Conservation (phyloP, 2,888 invertebrate species). For the Allygus modestus region DNA sequence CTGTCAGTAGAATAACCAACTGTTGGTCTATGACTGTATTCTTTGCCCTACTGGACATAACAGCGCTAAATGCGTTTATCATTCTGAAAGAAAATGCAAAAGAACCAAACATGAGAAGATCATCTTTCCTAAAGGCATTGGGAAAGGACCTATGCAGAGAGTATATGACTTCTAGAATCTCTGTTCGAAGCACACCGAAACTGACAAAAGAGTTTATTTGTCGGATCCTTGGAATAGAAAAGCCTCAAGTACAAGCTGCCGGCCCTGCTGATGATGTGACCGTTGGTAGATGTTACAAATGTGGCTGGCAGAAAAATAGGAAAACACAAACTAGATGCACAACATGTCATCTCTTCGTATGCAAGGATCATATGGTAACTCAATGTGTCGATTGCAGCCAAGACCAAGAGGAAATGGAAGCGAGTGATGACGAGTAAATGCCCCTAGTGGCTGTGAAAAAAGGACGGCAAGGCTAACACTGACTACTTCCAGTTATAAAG, state of each 20-base stretch:
- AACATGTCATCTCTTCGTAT: slow-evolving; percentile 8
- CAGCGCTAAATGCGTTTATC: slow-evolving; percentile 17
- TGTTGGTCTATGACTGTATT: slow-evolving; percentile 43
- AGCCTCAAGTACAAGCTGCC: neutral
- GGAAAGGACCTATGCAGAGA: slow-evolving; percentile 33
- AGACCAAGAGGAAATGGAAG: slow-evolving; percentile 26
- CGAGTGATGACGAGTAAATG: slow-evolving; percentile 20
- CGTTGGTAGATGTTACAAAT: neutral
- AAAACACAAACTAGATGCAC: neutral
- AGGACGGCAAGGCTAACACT: too few relatives aligned
- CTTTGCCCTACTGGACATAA: slow-evolving; percentile 36
- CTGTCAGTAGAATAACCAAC: slow-evolving; percentile 24
- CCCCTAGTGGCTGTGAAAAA: too few relatives aligned
- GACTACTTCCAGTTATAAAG: too few relatives aligned
- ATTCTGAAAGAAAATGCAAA: slow-evolving; percentile 31
- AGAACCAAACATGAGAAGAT: neutral
- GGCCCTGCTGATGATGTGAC: neutral
- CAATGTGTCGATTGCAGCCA: slow-evolving; percentile 9
- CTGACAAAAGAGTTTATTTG: slow-evolving; percentile 8
- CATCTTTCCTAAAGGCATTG: neutral
- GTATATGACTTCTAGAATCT: slow-evolving; percentile 12
- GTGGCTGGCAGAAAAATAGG: neutral
- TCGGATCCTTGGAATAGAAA: neutral
- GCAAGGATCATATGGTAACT: slow-evolving; percentile 13
- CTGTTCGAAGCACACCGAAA: neutral